phyloP scores from a whole-genome alignment of 2,797 vertebrate genomes.

The Xenopus petersii region DNA sequence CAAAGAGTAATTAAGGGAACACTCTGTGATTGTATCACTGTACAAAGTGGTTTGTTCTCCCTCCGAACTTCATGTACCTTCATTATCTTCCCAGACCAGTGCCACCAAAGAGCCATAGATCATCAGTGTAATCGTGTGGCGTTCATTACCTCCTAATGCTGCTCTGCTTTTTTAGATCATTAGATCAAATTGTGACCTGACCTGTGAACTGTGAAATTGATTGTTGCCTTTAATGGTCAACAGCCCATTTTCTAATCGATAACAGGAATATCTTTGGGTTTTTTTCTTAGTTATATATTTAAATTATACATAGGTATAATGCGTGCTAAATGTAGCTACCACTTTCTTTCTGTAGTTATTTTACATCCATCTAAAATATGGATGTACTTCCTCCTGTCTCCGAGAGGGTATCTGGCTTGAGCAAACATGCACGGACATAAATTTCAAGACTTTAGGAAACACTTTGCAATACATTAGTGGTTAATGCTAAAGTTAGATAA shows the following conservation, averaged over 20 bases:
- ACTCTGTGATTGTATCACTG: no score
- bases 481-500: constrained; percentile 45
- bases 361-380: constrained; percentile 57
- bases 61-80: constrained; percentile 55
- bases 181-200: constrained; percentile 78
- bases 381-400: constrained; percentile 58
- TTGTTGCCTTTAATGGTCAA: constrained; percentile 76
- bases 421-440: constrained; percentile 34
- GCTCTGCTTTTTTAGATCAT: constrained; percentile 69
- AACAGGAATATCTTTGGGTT: constrained; percentile 59
- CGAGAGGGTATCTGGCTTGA: constrained; percentile 39
- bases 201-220: constrained; percentile 78
- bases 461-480: constrained; percentile 45
- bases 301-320: constrained; percentile 82
- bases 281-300: constrained; percentile 71
- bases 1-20: no score
- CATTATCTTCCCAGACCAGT: constrained; percentile 51
- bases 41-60: not conserved
- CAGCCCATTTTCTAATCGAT: constrained; percentile 80
- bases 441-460: constrained; percentile 42
- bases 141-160: constrained; percentile 78
- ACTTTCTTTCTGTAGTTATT: constrained; percentile 65
- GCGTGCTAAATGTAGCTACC: constrained; percentile 77
- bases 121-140: constrained; percentile 62
- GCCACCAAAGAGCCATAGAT: constrained; percentile 64